Evolutionary conservation across 64 coral and sea anemone genomes (phyloP).

Genomic region (Porites lutea): DNA sequence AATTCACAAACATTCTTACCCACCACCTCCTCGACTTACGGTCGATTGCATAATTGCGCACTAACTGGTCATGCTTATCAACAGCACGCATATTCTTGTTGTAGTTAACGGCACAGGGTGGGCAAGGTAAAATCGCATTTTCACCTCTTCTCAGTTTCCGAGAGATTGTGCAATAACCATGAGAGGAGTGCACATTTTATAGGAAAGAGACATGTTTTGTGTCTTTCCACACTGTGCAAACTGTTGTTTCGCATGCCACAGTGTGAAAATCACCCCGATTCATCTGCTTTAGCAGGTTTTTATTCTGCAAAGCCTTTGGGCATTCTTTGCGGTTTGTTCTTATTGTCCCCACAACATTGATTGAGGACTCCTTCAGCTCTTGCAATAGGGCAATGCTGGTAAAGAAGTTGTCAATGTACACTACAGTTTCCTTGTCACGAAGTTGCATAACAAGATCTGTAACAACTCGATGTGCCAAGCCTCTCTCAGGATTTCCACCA

Average conservation of each 20-base stretch:
- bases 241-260: neutral
- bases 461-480: too few relatives aligned
- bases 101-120: neutral
- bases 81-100: conserved; percentile 7
- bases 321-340: conserved; percentile 18
- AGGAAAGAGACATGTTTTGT: too few relatives aligned
- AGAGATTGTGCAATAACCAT: neutral
- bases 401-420: conserved; percentile 36
- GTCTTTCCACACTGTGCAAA: neutral
- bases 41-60: neutral
- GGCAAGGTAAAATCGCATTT: neutral
- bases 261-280: neutral
- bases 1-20: neutral
- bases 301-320: neutral
- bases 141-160: neutral
- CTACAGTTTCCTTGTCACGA: neutral
- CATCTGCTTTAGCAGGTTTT: neutral
- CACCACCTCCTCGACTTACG: conserved; percentile 21
- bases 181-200: neutral
- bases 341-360: conserved; percentile 9
- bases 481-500: too few relatives aligned
- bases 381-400: neutral
- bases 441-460: too few relatives aligned
- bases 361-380: neutral
- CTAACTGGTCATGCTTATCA: conserved; percentile 22